Evolutionary conservation across 2,113 vertebrate genomes (phyloP).

Genomic region (Phaetusa simplex): DNA sequence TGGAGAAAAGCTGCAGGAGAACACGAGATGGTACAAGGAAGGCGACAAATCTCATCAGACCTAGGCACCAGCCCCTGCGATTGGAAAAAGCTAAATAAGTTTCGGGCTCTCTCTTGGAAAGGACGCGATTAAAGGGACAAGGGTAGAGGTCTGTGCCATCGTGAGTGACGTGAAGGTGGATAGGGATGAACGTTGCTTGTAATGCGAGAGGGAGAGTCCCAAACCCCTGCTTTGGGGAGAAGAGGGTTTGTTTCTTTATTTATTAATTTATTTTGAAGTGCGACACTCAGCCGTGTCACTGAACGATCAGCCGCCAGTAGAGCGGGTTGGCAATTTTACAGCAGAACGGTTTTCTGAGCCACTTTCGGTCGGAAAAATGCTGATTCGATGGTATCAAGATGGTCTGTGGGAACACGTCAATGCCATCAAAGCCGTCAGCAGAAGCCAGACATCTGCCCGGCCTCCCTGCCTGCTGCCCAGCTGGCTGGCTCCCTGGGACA

Average conservation of each 20-base stretch:
- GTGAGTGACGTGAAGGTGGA: background rate
- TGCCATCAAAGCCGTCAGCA: background rate
- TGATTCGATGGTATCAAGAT: background rate
- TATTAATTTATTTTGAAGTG: background rate
- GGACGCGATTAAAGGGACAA: background rate
- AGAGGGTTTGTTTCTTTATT: background rate
- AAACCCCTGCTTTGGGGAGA: background rate
- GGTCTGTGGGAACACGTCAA: background rate
- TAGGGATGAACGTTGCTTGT: background rate
- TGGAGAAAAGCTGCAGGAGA: background rate
- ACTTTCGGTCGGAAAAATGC: constrained; percentile 17
- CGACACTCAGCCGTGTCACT: background rate
- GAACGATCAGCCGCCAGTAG: background rate
- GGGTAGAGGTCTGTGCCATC: background rate
- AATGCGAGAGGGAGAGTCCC: background rate
- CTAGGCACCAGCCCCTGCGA: background rate
- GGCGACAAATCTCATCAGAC: background rate
- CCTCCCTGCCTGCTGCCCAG: constrained; percentile 27
- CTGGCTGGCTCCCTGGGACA: constrained; percentile 32
- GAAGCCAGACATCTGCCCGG: constrained; percentile 50
- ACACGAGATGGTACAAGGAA: background rate
- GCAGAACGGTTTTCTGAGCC: background rate
- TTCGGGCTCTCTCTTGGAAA: background rate
- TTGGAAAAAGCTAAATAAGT: background rate
- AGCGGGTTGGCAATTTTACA: background rate